Percentiles rank a stretch among this genome's conserved stretches.
Evolutionary conservation across 2,113 vertebrate species (phyloP).

Genomic region (Brachyhypopomus gauderio): DNA sequence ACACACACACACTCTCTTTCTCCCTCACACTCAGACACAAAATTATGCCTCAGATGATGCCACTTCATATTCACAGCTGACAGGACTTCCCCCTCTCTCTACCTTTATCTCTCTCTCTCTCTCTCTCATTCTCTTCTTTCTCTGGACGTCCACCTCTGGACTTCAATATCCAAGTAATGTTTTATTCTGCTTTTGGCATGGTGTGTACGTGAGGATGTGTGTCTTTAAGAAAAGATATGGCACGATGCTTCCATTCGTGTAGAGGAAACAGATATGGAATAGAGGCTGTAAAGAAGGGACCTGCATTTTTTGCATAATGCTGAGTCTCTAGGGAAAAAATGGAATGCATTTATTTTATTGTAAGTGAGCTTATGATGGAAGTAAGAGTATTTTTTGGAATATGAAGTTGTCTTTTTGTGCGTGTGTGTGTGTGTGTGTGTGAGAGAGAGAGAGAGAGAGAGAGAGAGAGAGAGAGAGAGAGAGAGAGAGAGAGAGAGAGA

Average conservation of each 20-base stretch:
- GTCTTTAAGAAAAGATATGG: not conserved
- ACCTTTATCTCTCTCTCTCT: conserved; percentile 46
- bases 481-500: conserved; percentile 31
- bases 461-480: too few relatives aligned
- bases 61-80: conserved; percentile 63
- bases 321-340: not conserved
- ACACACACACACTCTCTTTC: not conserved
- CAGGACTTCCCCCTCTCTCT: conserved; percentile 55
- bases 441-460: conserved; percentile 29
- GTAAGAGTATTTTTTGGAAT: not conserved
- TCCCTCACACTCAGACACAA: not conserved
- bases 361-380: not conserved
- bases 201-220: not conserved
- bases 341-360: not conserved
- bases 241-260: not conserved
- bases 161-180: too few relatives aligned
- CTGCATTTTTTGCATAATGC: conserved; percentile 17
- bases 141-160: not conserved
- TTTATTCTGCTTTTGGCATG: too few relatives aligned
- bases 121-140: not conserved
- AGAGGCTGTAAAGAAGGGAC: not conserved
- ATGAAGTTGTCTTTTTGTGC: not conserved
- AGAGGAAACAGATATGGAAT: not conserved
- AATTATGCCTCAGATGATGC: conserved; percentile 69
- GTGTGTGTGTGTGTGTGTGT: conserved; percentile 34